phyloP scores from a whole-genome alignment of 1,140 invertebrate genomes.

The Venturia canescens region DNA sequence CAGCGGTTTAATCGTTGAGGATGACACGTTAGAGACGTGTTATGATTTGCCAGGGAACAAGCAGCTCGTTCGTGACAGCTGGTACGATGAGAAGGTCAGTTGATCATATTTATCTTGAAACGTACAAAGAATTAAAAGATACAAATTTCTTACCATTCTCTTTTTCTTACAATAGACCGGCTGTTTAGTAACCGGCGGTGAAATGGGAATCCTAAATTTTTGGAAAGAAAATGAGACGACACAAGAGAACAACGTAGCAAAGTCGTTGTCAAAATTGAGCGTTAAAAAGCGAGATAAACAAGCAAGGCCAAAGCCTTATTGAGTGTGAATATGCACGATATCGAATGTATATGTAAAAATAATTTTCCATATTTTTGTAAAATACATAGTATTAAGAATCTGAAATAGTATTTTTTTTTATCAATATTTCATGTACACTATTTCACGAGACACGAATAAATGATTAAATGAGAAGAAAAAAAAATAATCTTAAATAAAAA shows the following conservation, averaged over 20 bases:
- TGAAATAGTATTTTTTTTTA: not conserved
- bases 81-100: constrained; percentile 79
- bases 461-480: too few relatives aligned
- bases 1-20: constrained; percentile 79
- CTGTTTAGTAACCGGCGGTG: constrained; percentile 82
- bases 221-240: constrained; percentile 76
- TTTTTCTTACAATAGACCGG: constrained; percentile 74
- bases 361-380: too few relatives aligned
- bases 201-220: constrained; percentile 80
- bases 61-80: constrained; percentile 82
- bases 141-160: not conserved
- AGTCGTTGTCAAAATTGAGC: constrained; percentile 65
- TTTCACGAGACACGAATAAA: too few relatives aligned
- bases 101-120: not conserved
- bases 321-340: constrained; percentile 39
- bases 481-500: too few relatives aligned
- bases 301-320: constrained; percentile 70
- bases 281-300: constrained; percentile 68
- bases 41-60: constrained; percentile 80
- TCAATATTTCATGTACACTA: too few relatives aligned
- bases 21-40: constrained; percentile 76
- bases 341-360: not conserved
- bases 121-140: not conserved
- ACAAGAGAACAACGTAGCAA: constrained; percentile 50
- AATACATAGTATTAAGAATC: too few relatives aligned